A percentile compares a stretch with the other conserved stretches of the same genome.
phyloP scores from a whole-genome alignment of 2,888 invertebrate species.

The Papilio gigon region DNA sequence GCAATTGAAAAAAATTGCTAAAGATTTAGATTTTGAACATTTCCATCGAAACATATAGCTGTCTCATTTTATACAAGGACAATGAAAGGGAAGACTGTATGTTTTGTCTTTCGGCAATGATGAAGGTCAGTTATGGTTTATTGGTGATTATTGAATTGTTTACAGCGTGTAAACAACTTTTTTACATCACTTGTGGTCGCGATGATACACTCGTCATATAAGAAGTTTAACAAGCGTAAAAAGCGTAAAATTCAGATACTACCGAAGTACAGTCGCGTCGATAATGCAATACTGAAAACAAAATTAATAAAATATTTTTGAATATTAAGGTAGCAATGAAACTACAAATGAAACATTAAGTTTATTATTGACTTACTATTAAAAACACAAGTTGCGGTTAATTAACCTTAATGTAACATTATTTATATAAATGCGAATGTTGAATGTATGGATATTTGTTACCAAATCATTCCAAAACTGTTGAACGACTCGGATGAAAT shows the following conservation, averaged over 20 bases:
- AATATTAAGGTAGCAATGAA: too few relatives aligned
- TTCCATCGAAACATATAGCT: too few relatives aligned
- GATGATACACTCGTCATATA: slow-evolving; percentile 2
- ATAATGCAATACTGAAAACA: too few relatives aligned
- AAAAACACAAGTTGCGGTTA: too few relatives aligned
- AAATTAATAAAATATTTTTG: too few relatives aligned
- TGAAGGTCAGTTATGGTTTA: not conserved
- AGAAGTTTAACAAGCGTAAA: slow-evolving; percentile 14
- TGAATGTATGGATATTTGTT: too few relatives aligned
- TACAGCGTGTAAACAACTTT: not conserved
- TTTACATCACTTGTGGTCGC: not conserved
- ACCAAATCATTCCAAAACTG: not conserved
- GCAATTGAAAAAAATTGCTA: too few relatives aligned
- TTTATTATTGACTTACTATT: too few relatives aligned
- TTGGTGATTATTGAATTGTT: not conserved
- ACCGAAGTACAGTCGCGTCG: not conserved
- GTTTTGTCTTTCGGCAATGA: not conserved
- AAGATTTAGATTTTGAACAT: slow-evolving; percentile 14
- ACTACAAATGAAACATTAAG: too few relatives aligned
- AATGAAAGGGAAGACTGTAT: slow-evolving; percentile 22
- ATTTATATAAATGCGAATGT: too few relatives aligned
- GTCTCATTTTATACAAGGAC: not conserved
- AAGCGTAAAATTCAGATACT: slow-evolving; percentile 11
- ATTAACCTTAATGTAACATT: too few relatives aligned
- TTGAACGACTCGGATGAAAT: not conserved